Conservation (phyloP, 1,140 invertebrate species). For the Araneus ventricosus region DNA sequence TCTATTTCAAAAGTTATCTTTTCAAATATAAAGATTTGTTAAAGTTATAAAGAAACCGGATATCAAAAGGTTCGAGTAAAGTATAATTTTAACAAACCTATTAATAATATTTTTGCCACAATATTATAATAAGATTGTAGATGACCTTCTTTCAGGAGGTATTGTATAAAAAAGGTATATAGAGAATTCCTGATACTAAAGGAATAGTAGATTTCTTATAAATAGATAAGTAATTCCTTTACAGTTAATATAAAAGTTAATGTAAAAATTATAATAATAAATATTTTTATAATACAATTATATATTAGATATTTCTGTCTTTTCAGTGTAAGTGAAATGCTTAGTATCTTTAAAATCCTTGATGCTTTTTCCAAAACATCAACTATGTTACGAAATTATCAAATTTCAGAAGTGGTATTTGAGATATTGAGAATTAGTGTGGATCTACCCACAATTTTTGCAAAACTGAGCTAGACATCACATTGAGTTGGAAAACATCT, state of each 20-base stretch:
- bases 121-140: slow-evolving; percentile 3
- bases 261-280: slow-evolving; percentile 81
- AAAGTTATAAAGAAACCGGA: not conserved
- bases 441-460: too few relatives aligned
- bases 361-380: slow-evolving; percentile 85
- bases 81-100: slow-evolving; percentile 13
- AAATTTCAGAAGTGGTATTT: too few relatives aligned
- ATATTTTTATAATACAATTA: not conserved
- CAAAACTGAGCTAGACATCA: too few relatives aligned
- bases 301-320: not conserved
- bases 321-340: slow-evolving; percentile 83
- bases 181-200: slow-evolving; percentile 40
- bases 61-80: slow-evolving; percentile 8
- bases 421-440: too few relatives aligned
- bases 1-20: slow-evolving; percentile 76
- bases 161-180: not conserved
- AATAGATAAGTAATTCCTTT: slow-evolving; percentile 76
- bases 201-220: not conserved
- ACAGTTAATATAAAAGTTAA: slow-evolving; percentile 81
- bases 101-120: not conserved
- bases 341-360: slow-evolving; percentile 80
- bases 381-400: slow-evolving; percentile 82
- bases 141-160: slow-evolving; percentile 15
- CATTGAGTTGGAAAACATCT: too few relatives aligned
- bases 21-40: not conserved